These are phyloP conservation scores for Keiferia lycopersicella DNA, from an alignment of 2,888 invertebrate genomes.

Conservation along the genomic window DNA sequence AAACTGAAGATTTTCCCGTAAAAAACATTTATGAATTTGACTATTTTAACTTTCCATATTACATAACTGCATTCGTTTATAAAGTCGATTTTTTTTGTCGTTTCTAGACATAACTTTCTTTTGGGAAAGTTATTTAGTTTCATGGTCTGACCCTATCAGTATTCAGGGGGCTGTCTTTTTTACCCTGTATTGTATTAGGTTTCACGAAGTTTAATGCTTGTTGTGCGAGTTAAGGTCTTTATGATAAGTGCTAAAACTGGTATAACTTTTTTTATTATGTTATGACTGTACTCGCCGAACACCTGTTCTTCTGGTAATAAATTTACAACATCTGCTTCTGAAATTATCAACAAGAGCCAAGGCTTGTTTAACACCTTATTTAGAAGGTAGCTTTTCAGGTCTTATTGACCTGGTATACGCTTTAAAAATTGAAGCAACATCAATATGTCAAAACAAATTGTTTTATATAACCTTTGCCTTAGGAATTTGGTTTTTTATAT, in stretches of 20 bases:
- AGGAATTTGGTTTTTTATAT: not conserved
- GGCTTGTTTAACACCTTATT: not conserved
- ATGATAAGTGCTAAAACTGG: not conserved
- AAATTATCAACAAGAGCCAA: not conserved
- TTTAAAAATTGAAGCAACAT: not conserved
- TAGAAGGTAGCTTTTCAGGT: slow-evolving; percentile 1
- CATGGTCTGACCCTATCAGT: too few species aligned
- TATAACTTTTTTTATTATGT: not conserved
- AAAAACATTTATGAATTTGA: too few species aligned
- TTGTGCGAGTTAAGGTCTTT: not conserved
- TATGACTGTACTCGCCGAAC: not conserved
- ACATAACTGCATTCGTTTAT: too few species aligned
- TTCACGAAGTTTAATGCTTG: not conserved
- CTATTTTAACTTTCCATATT: too few species aligned
- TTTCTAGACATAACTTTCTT: too few species aligned
- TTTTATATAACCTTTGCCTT: too few species aligned
- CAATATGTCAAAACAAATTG: not conserved
- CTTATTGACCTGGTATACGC: not conserved
- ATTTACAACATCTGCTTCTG: slow-evolving; percentile 6
- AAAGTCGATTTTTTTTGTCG: too few species aligned
- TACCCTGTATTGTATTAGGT: too few species aligned
- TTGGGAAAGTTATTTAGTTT: too few species aligned
- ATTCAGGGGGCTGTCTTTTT: too few species aligned
- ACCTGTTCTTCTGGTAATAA: slow-evolving; percentile 9
- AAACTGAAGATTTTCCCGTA: too few species aligned